phyloP scores from a whole-genome alignment of 2,113 vertebrate genomes.

The Tauraco erythrolophus region DNA sequence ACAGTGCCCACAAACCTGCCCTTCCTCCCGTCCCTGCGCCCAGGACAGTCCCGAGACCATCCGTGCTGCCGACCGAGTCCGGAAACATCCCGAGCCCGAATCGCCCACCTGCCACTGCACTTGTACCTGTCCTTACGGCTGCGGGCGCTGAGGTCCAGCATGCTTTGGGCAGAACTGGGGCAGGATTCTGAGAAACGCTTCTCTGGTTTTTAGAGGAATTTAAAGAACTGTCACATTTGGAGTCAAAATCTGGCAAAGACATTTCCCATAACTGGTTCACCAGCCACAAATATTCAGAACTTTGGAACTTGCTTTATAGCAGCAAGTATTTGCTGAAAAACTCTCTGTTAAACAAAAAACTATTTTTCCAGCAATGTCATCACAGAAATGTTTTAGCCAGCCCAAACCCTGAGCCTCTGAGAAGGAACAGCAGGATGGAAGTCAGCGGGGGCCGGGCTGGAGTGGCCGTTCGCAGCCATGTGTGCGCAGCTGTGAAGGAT shows the following conservation, averaged over 20 bases:
- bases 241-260: background rate
- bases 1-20: background rate
- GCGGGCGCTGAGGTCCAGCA: background rate
- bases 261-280: background rate
- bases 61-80: too few relatives aligned
- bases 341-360: background rate
- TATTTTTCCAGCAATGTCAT: background rate
- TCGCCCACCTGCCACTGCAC: background rate
- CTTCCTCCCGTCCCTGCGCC: background rate
- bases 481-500: background rate
- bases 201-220: background rate
- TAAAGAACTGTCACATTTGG: background rate
- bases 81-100: background rate
- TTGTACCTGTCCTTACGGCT: background rate
- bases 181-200: background rate
- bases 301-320: background rate
- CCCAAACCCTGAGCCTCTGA: background rate
- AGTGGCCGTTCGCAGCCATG: background rate
- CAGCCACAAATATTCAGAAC: background rate
- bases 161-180: background rate
- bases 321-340: background rate
- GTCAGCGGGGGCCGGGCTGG: background rate
- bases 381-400: background rate
- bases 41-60: background rate
- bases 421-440: background rate